Evolutionary conservation across 2,797 vertebrate species (phyloP), one percentile per base, ranked within the genome.

Genomic region (Loriculus beryllinus): DNA sequence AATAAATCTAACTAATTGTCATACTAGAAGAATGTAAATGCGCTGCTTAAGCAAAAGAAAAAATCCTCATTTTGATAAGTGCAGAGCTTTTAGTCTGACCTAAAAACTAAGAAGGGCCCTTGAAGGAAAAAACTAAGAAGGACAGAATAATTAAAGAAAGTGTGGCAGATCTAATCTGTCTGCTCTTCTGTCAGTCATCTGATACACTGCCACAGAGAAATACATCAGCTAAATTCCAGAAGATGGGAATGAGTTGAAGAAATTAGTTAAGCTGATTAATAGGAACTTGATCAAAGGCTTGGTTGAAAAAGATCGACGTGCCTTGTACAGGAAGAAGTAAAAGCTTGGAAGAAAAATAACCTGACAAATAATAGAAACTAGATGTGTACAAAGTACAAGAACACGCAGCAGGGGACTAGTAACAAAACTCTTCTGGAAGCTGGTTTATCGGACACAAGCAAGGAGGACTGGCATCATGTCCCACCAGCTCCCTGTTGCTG

Each of bases 81-180:
- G 57, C 42, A 71, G 65, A 83, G 62, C 57, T 92, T 90, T 86
- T 37, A 88, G 72, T 65, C 65, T 92, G 92, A 91, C 91, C 89
- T 63, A 78, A 95, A 91, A 91, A 72, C 26, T 39, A 68, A 62
- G 78, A 88, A 45, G 42, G 35, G 19, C 29, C 89, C 82, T 49
- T 75, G 45, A 82, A 87, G 65, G 72, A 87, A 95, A 84, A 88
- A 91, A 59, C 47, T 29, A 83, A 12, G 65, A 86, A 83, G 42
- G 26, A 54, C 82, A 72, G 62, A 88, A 93, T 94, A 91, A 92
- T 95, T 91, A 90, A 85, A 81, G 62, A 42, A 86, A 83, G 39
- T 47, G 71, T 90, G 70, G 57, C 84, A 95, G 85, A 94, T 91
- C 37, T 92, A 68, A 94, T 92, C 91, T 87, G 49, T 64, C 72